A percentile compares a stretch with the other conserved stretches of the same genome.
Evolutionary conservation across 2,113 vertebrate genomes (phyloP).

Genomic region (Calyptomena viridis): DNA sequence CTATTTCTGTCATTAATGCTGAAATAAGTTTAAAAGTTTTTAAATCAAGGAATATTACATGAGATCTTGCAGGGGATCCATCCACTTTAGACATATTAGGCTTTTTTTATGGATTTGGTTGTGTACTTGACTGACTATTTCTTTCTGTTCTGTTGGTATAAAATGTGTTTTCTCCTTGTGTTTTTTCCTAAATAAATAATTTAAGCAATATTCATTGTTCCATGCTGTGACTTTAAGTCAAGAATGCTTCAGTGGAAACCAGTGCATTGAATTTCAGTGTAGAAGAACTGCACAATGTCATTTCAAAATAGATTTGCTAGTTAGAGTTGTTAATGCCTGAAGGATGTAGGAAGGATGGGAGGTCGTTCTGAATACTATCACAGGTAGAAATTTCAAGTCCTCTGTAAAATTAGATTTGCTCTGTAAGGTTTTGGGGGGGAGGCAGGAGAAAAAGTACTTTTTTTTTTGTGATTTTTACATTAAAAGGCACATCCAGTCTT

Average conservation of each 20-base stretch:
- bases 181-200: conserved; percentile 28
- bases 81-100: background rate
- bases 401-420: background rate
- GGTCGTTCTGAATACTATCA: background rate
- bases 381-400: background rate
- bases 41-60: background rate
- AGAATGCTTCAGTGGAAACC: background rate
- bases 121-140: background rate
- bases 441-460: background rate
- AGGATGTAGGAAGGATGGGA: background rate
- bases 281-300: background rate
- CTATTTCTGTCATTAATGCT: background rate
- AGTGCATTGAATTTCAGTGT: background rate
- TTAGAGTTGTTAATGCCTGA: background rate
- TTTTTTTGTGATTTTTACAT: background rate
- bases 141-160: background rate
- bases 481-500: background rate
- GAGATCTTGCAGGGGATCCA: background rate
- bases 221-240: background rate
- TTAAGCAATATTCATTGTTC: background rate
- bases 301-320: background rate
- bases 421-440: background rate
- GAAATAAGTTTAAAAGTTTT: background rate
- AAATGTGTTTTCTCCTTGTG: background rate
- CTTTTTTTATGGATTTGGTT: background rate